phyloP scores from a whole-genome alignment of 2,888 invertebrate genomes.

The Trachelus iudaicus region DNA sequence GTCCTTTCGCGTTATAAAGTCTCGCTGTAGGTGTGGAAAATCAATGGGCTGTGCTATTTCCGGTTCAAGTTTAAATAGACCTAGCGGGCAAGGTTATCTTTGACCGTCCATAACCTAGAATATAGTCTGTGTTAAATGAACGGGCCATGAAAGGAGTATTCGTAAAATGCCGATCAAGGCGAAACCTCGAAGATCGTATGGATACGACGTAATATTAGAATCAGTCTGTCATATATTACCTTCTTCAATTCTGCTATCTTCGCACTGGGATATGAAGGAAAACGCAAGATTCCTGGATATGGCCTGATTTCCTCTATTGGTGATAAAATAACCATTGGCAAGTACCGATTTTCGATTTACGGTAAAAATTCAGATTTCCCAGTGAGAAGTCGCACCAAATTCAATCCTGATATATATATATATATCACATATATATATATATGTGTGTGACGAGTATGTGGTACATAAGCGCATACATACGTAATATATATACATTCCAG shows the following conservation, averaged over 20 bases:
- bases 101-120: background rate
- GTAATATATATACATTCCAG: background rate
- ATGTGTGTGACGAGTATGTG: background rate
- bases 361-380: background rate
- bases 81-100: background rate
- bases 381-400: background rate
- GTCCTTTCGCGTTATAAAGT: background rate
- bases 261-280: background rate
- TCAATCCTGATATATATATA: background rate
- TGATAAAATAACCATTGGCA: background rate
- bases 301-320: background rate
- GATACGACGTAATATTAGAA: background rate
- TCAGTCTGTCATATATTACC: background rate
- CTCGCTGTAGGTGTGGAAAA: background rate
- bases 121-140: background rate
- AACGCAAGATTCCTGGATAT: background rate
- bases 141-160: background rate
- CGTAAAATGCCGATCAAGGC: background rate
- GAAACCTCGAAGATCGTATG: background rate
- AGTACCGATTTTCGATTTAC: background rate
- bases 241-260: background rate
- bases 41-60: background rate
- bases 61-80: background rate
- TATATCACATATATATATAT: too few relatives aligned
- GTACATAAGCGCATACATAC: background rate